A percentile compares a stretch with the other conserved stretches of the same genome.
Evolutionary conservation across 2,797 vertebrate genomes (phyloP).

Genomic region (Dermochelys coriacea): DNA sequence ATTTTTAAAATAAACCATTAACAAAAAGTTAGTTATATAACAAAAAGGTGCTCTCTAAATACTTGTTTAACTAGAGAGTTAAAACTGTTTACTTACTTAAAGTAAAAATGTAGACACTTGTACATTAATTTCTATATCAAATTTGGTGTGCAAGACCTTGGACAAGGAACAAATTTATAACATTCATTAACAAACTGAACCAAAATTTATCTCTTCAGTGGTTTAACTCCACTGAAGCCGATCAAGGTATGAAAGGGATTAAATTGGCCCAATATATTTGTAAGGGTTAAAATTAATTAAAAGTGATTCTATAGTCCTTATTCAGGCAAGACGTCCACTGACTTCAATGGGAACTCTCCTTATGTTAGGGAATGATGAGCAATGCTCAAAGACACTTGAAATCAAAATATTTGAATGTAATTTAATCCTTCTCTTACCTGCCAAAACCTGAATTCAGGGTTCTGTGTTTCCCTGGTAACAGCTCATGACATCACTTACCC

Average conservation of each 20-base stretch:
- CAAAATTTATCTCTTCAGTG: neutral
- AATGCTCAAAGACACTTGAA: neutral
- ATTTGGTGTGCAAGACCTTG: neutral
- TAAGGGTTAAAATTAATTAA: neutral
- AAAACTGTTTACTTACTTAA: neutral
- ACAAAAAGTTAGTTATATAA: neutral
- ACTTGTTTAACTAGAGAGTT: neutral
- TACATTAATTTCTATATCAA: neutral
- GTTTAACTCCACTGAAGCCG: fast-evolving
- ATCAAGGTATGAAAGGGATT: neutral
- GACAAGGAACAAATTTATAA: neutral
- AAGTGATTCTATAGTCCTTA: neutral
- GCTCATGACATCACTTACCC: neutral
- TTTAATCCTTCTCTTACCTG: neutral
- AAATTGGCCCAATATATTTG: neutral
- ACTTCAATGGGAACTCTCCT: fast-evolving
- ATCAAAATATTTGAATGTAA: neutral
- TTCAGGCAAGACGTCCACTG: neutral
- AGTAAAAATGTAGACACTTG: neutral
- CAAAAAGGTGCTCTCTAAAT: neutral
- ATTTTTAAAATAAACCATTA: neutral
- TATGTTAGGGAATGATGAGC: fast-evolving
- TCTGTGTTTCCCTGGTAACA: neutral
- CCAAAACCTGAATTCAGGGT: neutral
- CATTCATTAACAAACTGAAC: neutral